phyloP scores from a whole-genome alignment of 2,113 vertebrate species.

The Raja brachyura region DNA sequence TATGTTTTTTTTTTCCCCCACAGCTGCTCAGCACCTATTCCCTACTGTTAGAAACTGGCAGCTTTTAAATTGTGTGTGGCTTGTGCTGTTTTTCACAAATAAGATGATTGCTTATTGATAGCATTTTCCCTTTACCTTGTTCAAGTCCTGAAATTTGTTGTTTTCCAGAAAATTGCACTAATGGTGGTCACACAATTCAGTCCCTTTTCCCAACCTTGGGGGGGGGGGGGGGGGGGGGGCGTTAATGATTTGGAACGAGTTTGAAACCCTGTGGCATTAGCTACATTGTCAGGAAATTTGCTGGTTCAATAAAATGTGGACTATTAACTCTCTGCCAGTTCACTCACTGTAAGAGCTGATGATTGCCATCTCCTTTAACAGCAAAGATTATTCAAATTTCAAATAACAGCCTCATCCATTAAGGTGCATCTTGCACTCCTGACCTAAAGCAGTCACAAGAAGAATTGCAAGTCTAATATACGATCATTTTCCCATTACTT shows the following conservation, averaged over 20 bases:
- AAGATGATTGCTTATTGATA: not conserved
- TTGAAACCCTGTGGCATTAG: not conserved
- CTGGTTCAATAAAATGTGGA: constrained; percentile 5
- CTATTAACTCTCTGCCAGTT: not conserved
- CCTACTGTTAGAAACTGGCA: constrained; percentile 10
- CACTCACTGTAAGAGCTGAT: not conserved
- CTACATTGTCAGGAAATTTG: constrained; percentile 5
- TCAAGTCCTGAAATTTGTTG: constrained; percentile 13
- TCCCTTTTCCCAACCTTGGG: not conserved
- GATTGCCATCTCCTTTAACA: not conserved
- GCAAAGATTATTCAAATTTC: constrained; percentile 12
- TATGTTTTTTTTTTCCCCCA: constrained; percentile 24
- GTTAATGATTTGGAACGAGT: constrained; percentile 23
- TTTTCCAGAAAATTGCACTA: constrained; percentile 19
- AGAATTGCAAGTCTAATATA: not conserved
- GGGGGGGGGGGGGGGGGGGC: not conserved
- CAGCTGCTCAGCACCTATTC: constrained; percentile 39
- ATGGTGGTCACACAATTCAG: not conserved
- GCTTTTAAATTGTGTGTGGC: constrained; percentile 20
- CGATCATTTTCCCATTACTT: not conserved
- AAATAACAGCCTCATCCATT: not conserved
- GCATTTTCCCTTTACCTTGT: not conserved
- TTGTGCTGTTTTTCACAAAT: not conserved
- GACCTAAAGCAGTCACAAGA: not conserved
- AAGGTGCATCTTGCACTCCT: not conserved